Evolutionary conservation across 2,888 invertebrate species (phyloP).

Genomic region (Geotrupes spiniger): DNA sequence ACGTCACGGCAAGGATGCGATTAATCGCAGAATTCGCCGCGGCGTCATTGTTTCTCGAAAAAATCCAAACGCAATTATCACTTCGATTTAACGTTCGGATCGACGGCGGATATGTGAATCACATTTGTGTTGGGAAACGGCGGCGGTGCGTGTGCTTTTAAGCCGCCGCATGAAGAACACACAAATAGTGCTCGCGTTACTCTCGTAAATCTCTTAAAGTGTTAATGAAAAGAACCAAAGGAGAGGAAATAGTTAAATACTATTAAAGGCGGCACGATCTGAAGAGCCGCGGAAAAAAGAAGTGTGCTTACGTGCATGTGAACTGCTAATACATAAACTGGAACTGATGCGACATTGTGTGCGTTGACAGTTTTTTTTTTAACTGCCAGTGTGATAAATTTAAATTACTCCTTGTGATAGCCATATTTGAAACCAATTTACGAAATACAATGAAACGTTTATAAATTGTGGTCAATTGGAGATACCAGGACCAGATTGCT

Average conservation of each 20-base stretch:
- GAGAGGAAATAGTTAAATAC: constrained; percentile 18
- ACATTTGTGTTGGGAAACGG: constrained; percentile 1
- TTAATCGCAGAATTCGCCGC: no score
- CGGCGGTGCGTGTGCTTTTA: background rate
- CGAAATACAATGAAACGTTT: no score
- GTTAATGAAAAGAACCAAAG: constrained; percentile 21
- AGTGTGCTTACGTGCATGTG: background rate
- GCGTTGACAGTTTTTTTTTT: no score
- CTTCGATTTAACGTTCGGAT: no score
- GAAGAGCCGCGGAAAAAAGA: constrained; percentile 2
- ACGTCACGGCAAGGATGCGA: no score
- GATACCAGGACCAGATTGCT: no score
- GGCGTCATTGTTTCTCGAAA: no score
- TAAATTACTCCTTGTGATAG: no score
- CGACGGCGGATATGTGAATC: background rate
- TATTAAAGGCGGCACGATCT: constrained; percentile 21
- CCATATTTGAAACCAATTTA: no score
- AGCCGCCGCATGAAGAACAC: constrained; percentile 4
- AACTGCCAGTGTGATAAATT: no score
- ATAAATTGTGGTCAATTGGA: no score
- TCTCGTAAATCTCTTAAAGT: constrained; percentile 20
- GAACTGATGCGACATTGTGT: constrained; percentile 13
- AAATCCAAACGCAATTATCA: no score
- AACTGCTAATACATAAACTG: constrained; percentile 18
- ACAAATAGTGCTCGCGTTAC: constrained; percentile 12